Conservation (phyloP, 2,113 vertebrate species). For the Nannospalax galili region DNA sequence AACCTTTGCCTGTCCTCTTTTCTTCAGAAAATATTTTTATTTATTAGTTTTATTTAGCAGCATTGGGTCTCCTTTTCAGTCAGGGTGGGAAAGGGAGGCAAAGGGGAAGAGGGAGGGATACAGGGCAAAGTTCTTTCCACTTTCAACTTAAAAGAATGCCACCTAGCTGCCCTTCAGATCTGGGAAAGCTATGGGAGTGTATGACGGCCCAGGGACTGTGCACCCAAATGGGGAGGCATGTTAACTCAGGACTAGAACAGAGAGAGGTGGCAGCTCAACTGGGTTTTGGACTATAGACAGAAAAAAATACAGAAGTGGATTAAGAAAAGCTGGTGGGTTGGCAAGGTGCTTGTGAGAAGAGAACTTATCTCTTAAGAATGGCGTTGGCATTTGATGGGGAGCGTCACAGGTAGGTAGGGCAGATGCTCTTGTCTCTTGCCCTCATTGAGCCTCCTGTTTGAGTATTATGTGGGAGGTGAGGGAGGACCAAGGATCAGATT, state of each 20-base stretch:
- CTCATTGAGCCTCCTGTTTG: background rate
- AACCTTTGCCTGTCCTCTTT: too few relatives aligned
- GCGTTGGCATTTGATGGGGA: background rate
- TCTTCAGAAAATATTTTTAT: background rate
- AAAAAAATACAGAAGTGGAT: background rate
- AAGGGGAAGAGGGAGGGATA: background rate
- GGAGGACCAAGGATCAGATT: background rate
- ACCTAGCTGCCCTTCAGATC: background rate
- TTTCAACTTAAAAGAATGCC: background rate
- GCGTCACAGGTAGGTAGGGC: background rate
- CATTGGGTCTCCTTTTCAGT: background rate
- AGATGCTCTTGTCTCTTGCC: background rate
- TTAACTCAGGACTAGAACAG: background rate
- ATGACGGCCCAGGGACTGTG: background rate
- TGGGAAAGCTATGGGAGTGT: background rate
- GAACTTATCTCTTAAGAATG: background rate
- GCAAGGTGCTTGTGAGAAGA: background rate
- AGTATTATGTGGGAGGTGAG: background rate
- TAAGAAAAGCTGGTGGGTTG: background rate
- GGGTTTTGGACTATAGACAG: conserved; percentile 13
- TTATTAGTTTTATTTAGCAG: conserved; percentile 6
- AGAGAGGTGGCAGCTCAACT: background rate
- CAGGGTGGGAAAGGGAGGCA: background rate
- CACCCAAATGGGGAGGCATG: background rate
- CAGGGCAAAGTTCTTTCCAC: background rate